Percentiles rank a stretch among this genome's conserved stretches.
Evolutionary conservation across 1,140 invertebrate species (phyloP).

Genomic region (Drosophila leontia): DNA sequence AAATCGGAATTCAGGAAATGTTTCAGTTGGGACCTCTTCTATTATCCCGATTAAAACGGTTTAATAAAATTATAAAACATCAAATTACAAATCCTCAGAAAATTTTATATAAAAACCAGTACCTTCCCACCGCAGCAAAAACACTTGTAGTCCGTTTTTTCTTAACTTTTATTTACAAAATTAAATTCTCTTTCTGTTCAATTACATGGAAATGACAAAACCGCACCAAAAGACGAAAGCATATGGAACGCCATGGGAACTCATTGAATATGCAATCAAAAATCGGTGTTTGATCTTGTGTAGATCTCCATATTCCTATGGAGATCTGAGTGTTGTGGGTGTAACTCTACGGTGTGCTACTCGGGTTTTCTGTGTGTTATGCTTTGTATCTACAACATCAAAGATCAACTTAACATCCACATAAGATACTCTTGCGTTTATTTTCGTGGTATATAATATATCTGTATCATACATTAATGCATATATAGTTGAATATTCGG

Average conservation of each 20-base stretch:
- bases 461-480: slow-evolving; percentile 56
- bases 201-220: slow-evolving; percentile 61
- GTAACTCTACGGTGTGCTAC: slow-evolving; percentile 21
- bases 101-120: rapidly evolving
- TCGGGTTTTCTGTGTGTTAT: slow-evolving; percentile 5
- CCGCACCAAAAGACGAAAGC: slow-evolving; percentile 55
- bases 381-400: slow-evolving; percentile 74
- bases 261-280: slow-evolving; percentile 25
- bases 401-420: slow-evolving; percentile 74
- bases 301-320: slow-evolving; percentile 6
- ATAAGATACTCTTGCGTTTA: slow-evolving; percentile 60
- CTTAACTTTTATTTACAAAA: slow-evolving; percentile 81
- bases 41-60: no score
- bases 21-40: no score
- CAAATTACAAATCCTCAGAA: background rate
- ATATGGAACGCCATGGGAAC: slow-evolving; percentile 39
- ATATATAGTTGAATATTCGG: slow-evolving; percentile 62
- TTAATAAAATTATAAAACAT: no score
- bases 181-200: slow-evolving; percentile 63
- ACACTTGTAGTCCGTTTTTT: slow-evolving; percentile 56
- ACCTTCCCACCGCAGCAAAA: background rate
- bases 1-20: no score
- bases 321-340: slow-evolving; percentile 10
- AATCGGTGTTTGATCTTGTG: slow-evolving; percentile 16
- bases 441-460: slow-evolving; percentile 55